phyloP scores from a whole-genome alignment of 92 coral and sea anemone genomes.

The Meandrina meandrites region DNA sequence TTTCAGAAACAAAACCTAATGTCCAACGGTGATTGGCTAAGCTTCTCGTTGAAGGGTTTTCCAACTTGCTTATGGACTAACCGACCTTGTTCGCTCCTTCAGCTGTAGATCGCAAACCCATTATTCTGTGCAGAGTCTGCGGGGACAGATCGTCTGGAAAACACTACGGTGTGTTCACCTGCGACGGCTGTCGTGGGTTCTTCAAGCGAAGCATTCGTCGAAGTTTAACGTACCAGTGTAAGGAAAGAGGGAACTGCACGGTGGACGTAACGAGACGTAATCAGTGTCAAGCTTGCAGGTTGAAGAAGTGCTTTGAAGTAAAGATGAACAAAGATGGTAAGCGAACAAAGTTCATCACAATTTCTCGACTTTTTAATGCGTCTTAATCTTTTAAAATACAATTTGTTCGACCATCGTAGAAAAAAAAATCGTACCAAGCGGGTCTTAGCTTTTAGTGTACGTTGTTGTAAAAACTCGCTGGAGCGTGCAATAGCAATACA shows the following conservation, averaged over 20 bases:
- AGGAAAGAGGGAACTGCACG: conserved; percentile 85
- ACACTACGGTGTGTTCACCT: conserved; percentile 97
- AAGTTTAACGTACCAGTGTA: conserved; percentile 86
- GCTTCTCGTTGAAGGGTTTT: neutral
- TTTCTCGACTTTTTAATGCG: neutral
- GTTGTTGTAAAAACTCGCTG: neutral
- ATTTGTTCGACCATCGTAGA: neutral
- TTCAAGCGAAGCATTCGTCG: conserved; percentile 94
- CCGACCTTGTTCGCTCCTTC: neutral
- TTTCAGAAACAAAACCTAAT: neutral
- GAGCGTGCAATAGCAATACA: conserved; percentile 9
- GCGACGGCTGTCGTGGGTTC: conserved; percentile 98
- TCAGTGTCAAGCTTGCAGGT: conserved; percentile 98
- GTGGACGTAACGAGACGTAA: conserved; percentile 95
- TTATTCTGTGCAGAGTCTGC: conserved; percentile 89
- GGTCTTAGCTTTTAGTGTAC: neutral
- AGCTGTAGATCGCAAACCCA: conserved; percentile 84
- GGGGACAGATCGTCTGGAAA: conserved; percentile 99
- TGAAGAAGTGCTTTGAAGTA: conserved; percentile 89
- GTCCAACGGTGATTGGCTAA: conserved; percentile 29
- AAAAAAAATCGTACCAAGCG: too few species aligned
- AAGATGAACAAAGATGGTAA: conserved; percentile 97
- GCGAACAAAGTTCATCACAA: conserved; percentile 10
- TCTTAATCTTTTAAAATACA: neutral
- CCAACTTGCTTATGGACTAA: neutral